A percentile compares a stretch with the other conserved stretches of the same genome.
Conservation (phyloP, 2,113 vertebrate species). For the Sula dactylatra region DNA sequence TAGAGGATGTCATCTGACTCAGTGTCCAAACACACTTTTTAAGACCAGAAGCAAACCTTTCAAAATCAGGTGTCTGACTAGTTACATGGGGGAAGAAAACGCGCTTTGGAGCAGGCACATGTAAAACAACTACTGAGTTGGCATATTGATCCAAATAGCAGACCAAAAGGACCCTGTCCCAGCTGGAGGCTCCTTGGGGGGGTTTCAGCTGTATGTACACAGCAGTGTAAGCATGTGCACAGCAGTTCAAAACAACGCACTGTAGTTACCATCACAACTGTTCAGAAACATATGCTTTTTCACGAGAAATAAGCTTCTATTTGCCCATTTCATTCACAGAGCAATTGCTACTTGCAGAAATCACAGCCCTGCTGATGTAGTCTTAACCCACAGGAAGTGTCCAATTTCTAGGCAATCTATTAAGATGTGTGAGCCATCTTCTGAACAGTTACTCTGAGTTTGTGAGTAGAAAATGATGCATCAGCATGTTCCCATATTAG, state of each 20-base stretch:
- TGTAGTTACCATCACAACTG: background rate
- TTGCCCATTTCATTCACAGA: background rate
- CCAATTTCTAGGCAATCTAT: background rate
- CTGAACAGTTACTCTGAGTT: background rate
- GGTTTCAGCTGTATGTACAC: fast-evolving
- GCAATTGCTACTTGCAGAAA: background rate
- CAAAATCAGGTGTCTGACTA: background rate
- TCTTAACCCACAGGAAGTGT: background rate
- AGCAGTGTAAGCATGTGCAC: fast-evolving
- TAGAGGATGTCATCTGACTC: background rate
- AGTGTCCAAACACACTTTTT: background rate
- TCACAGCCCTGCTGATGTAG: background rate
- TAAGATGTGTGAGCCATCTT: background rate
- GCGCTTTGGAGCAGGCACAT: background rate
- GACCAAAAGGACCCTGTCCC: background rate
- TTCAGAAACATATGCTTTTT: background rate
- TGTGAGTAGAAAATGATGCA: background rate
- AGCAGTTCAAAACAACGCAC: background rate
- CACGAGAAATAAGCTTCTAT: background rate
- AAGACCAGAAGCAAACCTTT: background rate
- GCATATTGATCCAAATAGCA: background rate
- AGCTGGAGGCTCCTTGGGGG: background rate
- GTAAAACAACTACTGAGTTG: background rate
- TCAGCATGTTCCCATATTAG: fast-evolving
- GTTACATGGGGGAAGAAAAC: background rate